Evolutionary conservation across 2,888 invertebrate genomes (phyloP), one percentile per base, ranked within the genome.

Genomic region (Dinocampus coccinellae): DNA sequence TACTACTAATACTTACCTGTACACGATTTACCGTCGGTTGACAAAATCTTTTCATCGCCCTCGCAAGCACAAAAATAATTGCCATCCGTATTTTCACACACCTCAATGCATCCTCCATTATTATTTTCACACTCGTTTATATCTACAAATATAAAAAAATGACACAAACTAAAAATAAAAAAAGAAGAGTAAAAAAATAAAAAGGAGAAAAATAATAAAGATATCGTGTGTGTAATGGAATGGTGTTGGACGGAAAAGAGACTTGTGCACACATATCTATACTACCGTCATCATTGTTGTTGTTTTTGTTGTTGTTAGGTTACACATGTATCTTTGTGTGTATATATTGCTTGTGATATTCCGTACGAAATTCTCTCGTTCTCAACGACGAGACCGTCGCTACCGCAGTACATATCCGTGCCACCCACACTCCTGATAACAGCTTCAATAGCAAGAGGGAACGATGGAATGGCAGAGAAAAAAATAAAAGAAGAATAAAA

Each of bases 21-120:
- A 73, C 87, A 87, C 58, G 83, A 82, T 76, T 80, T 85, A 63
- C 83, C 83, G 72, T 87, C 86, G 13, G 82, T 69, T 20, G 85
- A 82, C 75, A 87, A 74, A 22, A 81, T 80, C 76, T 82, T 81
- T 74, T 87, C 87, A 73, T 87, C 87, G 33, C 87, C 87, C 55
- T 86, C 82, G 80, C 91, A 92, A 13, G 88, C 86, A 76, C 92
- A 92, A 73, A 88, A 87, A 75, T 85, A 88, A 70, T 90, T 88
- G 6, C 91, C 91, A 34, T 89, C 89, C 3, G 89, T 88, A 73
- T 91, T 90, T 74, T 89, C 88, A 82, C 92, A 93, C 53, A 90
- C 88, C 73, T 90, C 89, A 0, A 87, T 88, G 74, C 93, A 92
- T 34, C 90, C 91, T 33, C 89, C 89, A 66, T 89, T 90, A 66